Percentiles rank a stretch among this genome's conserved stretches.
Evolutionary conservation across 2,113 vertebrate genomes (phyloP).

Genomic region (Fukomys damarensis): DNA sequence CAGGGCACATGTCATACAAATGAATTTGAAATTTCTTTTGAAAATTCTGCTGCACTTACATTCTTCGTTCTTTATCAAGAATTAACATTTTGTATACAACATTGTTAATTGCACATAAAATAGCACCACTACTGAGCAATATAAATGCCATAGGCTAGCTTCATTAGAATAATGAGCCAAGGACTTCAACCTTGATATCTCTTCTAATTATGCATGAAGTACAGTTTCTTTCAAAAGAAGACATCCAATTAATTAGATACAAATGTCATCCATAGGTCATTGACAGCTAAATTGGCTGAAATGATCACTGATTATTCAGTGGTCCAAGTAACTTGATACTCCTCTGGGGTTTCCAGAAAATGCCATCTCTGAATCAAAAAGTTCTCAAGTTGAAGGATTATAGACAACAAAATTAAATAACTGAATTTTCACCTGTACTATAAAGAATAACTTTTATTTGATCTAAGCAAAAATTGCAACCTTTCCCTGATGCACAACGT

Average conservation of each 20-base stretch:
- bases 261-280: constrained; percentile 91
- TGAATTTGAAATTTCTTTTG: constrained; percentile 25
- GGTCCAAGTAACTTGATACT: constrained; percentile 83
- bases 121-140: constrained; percentile 75
- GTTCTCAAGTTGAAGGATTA: constrained; percentile 75
- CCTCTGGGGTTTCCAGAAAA: constrained; percentile 85
- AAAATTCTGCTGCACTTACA: neutral
- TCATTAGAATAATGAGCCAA: constrained; percentile 87
- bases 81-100: constrained; percentile 56
- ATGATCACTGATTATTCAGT: constrained; percentile 82
- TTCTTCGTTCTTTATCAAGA: constrained; percentile 43
- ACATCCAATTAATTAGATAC: constrained; percentile 87
- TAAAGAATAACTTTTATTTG: constrained; percentile 15
- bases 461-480: constrained; percentile 70
- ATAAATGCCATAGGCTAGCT: constrained; percentile 83
- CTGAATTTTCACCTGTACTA: constrained; percentile 66
- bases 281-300: constrained; percentile 83
- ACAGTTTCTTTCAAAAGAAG: constrained; percentile 84
- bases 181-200: constrained; percentile 83
- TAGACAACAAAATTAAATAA: constrained; percentile 50
- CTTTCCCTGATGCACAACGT: constrained; percentile 50
- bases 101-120: constrained; percentile 82
- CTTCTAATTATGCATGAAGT: constrained; percentile 87
- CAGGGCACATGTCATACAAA: neutral
- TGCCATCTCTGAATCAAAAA: constrained; percentile 84